Conservation (phyloP, 2,113 vertebrate genomes). For the Raja brachyura region DNA sequence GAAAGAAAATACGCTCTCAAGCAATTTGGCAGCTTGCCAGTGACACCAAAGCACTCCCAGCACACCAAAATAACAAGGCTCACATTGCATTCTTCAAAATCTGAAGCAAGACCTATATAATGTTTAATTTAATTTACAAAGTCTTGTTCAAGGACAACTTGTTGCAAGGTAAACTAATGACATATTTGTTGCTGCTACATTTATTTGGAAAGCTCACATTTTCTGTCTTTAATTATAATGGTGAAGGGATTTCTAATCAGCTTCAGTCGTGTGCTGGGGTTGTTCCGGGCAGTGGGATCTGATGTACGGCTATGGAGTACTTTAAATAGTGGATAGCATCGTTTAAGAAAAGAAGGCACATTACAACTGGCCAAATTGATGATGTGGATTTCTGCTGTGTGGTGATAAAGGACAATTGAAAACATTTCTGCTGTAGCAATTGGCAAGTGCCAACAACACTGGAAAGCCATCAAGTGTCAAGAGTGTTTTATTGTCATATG, state of each 20-base stretch:
- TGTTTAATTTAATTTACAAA: not conserved
- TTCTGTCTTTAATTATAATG: not conserved
- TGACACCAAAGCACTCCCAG: not conserved
- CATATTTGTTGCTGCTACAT: not conserved
- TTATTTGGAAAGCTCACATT: not conserved
- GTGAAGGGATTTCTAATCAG: not conserved
- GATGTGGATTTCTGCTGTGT: not conserved
- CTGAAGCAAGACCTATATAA: not conserved
- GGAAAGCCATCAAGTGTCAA: not conserved
- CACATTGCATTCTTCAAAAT: not conserved
- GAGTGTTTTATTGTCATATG: too few relatives aligned
- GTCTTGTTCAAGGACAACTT: not conserved
- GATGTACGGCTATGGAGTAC: not conserved
- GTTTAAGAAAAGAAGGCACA: not conserved
- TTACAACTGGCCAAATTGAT: not conserved
- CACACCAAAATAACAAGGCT: not conserved
- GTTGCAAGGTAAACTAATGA: not conserved
- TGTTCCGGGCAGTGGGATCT: not conserved
- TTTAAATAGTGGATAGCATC: not conserved
- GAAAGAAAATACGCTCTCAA: slow-evolving; percentile 22
- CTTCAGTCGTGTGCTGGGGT: not conserved
- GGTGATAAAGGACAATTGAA: not conserved
- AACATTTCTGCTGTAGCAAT: not conserved
- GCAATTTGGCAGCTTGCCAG: slow-evolving; percentile 23
- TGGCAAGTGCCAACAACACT: not conserved